A percentile compares a stretch with the other conserved stretches of the same genome.
Conservation (phyloP, 2,113 vertebrate species). For the Orcinus orca region DNA sequence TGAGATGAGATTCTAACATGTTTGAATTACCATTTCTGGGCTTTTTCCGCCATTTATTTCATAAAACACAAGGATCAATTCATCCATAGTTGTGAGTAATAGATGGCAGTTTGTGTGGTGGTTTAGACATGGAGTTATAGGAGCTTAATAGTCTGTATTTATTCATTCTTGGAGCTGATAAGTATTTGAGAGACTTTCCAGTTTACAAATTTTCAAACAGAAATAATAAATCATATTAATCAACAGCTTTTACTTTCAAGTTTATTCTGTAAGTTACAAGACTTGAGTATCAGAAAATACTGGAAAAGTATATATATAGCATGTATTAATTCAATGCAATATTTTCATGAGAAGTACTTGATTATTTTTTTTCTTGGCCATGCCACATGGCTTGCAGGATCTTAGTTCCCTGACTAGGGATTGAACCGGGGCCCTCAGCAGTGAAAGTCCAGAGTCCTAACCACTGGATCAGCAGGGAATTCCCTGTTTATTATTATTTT, state of each 20-base stretch:
- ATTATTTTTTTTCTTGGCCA: neutral
- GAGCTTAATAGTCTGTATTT: neutral
- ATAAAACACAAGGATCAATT: conserved; percentile 15
- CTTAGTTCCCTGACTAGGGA: neutral
- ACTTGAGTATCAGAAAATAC: neutral
- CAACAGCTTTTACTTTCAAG: neutral
- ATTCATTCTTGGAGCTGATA: neutral
- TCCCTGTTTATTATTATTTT: neutral
- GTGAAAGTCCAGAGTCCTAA: neutral
- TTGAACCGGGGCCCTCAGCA: neutral
- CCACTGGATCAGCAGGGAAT: neutral
- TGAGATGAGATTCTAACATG: neutral
- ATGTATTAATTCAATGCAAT: neutral
- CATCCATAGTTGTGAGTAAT: neutral
- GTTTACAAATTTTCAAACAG: neutral
- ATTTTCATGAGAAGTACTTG: neutral
- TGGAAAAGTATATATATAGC: neutral
- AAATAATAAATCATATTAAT: neutral
- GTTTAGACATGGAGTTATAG: neutral
- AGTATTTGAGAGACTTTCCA: neutral
- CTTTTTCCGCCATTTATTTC: conserved; percentile 48
- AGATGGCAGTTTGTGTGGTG: conserved; percentile 28
- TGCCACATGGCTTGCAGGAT: neutral
- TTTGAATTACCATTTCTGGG: conserved; percentile 44
- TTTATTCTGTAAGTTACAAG: neutral